Percentiles rank a stretch among this genome's conserved stretches.
Conservation (phyloP, 2,888 invertebrate genomes). For the Eupithecia insigniata region DNA sequence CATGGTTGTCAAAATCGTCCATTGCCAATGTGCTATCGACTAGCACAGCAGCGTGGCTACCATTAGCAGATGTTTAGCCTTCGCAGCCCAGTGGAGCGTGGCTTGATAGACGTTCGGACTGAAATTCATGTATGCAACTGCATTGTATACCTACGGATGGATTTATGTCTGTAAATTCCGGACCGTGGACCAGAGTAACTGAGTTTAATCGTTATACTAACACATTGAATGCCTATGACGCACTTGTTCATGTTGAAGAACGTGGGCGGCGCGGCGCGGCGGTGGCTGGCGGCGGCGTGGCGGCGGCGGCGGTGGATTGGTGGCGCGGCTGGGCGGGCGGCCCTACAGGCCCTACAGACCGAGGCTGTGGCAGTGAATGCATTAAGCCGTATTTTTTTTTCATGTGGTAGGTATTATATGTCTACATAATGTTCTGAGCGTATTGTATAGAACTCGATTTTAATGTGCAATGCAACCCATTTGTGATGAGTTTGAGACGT, state of each 20-base stretch:
- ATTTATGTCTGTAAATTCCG: background rate
- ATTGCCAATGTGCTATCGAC: background rate
- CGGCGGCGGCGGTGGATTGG: no score
- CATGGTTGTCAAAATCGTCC: background rate
- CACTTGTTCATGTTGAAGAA: background rate
- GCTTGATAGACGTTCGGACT: conserved; percentile 16
- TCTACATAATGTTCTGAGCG: no score
- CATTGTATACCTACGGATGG: background rate
- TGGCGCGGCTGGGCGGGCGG: background rate
- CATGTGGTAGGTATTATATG: no score
- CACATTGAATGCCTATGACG: background rate
- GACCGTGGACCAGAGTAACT: background rate
- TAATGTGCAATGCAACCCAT: background rate
- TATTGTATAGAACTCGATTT: background rate
- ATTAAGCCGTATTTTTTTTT: background rate
- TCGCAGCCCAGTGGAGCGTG: conserved; percentile 22
- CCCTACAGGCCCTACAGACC: background rate
- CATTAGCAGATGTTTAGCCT: conserved; percentile 23
- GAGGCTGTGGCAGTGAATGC: background rate
- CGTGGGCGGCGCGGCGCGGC: background rate
- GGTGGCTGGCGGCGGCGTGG: background rate
- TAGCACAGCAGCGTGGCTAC: background rate
- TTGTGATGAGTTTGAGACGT: background rate
- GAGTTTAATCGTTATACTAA: background rate
- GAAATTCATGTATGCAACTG: background rate